Conservation (phyloP, 2,113 vertebrate species). For the Murina feae region DNA sequence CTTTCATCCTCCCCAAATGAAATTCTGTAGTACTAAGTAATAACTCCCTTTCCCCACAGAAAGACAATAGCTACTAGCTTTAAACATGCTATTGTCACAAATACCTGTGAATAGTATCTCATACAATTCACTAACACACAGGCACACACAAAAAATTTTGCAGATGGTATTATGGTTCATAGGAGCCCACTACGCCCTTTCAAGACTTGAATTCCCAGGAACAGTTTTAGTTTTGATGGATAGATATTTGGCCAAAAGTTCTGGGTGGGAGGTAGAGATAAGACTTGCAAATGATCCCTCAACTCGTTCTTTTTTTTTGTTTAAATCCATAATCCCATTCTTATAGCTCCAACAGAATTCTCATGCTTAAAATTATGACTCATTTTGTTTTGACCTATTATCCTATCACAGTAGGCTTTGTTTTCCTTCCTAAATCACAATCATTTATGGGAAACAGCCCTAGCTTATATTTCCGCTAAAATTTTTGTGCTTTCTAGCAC, state of each 20-base stretch:
- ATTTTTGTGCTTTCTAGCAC: background rate
- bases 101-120: background rate
- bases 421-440: background rate
- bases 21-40: background rate
- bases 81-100: background rate
- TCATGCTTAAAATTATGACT: background rate
- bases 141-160: background rate
- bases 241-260: background rate
- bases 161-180: background rate
- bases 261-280: background rate
- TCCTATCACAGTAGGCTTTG: too few relatives aligned
- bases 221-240: background rate
- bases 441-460: background rate
- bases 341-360: background rate
- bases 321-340: background rate
- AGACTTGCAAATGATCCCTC: background rate
- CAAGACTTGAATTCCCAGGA: background rate
- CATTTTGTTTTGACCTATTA: background rate
- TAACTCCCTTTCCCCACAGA: background rate
- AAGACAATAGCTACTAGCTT: background rate
- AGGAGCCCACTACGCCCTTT: background rate
- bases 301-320: background rate
- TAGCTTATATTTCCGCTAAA: background rate
- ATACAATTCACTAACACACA: slow-evolving; percentile 6
- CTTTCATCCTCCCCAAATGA: background rate